Evolutionary conservation across 2,797 vertebrate species (phyloP).

Genomic region (Tapirus indicus): DNA sequence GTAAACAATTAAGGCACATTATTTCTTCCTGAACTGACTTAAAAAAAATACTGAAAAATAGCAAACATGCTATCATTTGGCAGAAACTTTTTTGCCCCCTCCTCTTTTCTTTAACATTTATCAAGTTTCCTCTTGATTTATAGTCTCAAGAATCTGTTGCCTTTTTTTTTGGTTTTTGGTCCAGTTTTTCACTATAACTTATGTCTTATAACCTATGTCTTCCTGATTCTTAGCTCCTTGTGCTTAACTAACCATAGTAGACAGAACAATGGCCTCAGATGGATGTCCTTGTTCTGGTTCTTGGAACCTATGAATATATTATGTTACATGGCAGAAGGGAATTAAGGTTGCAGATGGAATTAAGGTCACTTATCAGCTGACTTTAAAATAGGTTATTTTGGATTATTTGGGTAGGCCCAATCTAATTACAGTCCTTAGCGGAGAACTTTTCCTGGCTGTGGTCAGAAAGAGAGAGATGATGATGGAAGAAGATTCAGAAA

Average conservation of each 20-base stretch:
- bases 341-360: background rate
- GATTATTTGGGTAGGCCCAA: background rate
- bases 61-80: background rate
- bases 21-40: conserved; percentile 1
- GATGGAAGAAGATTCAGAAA: background rate
- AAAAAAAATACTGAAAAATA: conserved; percentile 2
- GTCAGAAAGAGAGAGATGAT: background rate
- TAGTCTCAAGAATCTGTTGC: background rate
- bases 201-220: background rate
- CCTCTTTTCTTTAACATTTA: background rate
- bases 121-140: background rate
- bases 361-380: background rate
- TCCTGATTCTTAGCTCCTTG: background rate
- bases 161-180: background rate
- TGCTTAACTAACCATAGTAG: background rate
- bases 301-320: background rate
- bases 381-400: conserved; percentile 20
- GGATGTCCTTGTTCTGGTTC: background rate
- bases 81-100: background rate
- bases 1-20: background rate
- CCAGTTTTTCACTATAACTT: background rate
- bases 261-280: background rate
- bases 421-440: background rate
- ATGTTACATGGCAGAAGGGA: background rate
- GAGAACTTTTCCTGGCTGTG: background rate